phyloP scores from a whole-genome alignment of 2,888 invertebrate genomes.

The Tholera decimalis region DNA sequence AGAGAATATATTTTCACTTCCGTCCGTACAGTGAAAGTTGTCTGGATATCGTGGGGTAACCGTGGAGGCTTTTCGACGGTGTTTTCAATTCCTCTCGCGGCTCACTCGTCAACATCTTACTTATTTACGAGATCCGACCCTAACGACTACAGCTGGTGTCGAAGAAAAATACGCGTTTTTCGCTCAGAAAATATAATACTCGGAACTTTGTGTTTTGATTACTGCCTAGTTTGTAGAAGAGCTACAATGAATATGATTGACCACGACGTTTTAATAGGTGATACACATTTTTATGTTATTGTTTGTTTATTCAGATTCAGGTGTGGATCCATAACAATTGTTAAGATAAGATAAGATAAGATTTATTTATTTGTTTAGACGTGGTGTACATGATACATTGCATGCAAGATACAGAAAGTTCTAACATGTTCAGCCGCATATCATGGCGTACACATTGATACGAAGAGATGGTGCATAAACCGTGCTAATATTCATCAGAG shows the following conservation, averaged over 20 bases:
- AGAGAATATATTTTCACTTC: conserved; percentile 39
- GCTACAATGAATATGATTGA: not conserved
- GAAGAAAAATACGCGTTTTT: conserved; percentile 32
- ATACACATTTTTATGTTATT: not conserved
- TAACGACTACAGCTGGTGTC: conserved; percentile 79
- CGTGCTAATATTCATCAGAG: too few relatives aligned
- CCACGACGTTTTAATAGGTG: not conserved
- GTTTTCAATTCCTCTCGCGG: conserved; percentile 83
- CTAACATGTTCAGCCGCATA: too few relatives aligned
- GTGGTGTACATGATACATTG: too few relatives aligned
- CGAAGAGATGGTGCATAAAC: too few relatives aligned
- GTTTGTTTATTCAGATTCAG: too few relatives aligned
- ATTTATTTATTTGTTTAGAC: too few relatives aligned
- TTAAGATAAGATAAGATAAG: too few relatives aligned
- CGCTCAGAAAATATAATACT: conserved; percentile 2
- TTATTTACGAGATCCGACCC: conserved; percentile 86
- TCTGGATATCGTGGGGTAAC: conserved; percentile 46
- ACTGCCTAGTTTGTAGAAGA: not conserved
- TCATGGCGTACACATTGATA: too few relatives aligned
- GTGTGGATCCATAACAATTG: too few relatives aligned
- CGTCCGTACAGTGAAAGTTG: conserved; percentile 18
- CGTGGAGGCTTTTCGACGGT: conserved; percentile 56
- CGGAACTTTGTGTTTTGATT: not conserved
- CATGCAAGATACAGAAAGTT: too few relatives aligned
- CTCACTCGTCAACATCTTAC: conserved; percentile 86